Percentiles rank a stretch among this genome's conserved stretches.
Conservation (phyloP, 2,888 invertebrate species). For the Agrenia bidenticulata region DNA sequence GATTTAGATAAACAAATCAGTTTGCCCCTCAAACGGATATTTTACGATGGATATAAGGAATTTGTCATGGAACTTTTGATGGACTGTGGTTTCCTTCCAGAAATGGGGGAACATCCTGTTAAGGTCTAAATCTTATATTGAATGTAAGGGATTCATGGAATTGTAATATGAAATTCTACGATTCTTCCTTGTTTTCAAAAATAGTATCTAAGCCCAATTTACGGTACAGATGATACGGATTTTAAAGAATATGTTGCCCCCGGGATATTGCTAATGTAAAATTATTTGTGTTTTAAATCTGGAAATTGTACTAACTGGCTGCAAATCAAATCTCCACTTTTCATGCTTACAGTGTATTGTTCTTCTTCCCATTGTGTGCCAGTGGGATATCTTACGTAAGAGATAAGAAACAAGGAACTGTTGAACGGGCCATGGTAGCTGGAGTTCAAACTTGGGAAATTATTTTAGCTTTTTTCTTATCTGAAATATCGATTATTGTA, state of each 20-base stretch:
- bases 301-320: no score
- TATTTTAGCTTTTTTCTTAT: slow-evolving; percentile 33
- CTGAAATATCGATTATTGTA: slow-evolving; percentile 32
- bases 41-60: slow-evolving; percentile 34
- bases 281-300: background rate
- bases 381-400: slow-evolving; percentile 36
- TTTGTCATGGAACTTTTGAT: slow-evolving; percentile 30
- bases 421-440: slow-evolving; percentile 32
- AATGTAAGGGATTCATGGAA: no score
- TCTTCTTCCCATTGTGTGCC: slow-evolving; percentile 39
- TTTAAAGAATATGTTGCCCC: slow-evolving; percentile 97
- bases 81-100: slow-evolving; percentile 32
- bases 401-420: slow-evolving; percentile 36
- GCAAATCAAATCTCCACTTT: background rate
- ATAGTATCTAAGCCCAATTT: no score
- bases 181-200: no score
- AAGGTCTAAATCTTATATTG: no score
- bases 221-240: slow-evolving; percentile 84
- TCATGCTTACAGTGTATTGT: slow-evolving; percentile 22
- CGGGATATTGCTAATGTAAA: slow-evolving; percentile 59
- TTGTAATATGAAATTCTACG: no score
- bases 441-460: slow-evolving; percentile 40
- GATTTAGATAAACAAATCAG: slow-evolving; percentile 35
- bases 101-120: slow-evolving; percentile 34
- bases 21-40: slow-evolving; percentile 29